Base-by-base conservation (phyloP, 2,797 vertebrate genomes). In the Sebastes goodei region DNA sequence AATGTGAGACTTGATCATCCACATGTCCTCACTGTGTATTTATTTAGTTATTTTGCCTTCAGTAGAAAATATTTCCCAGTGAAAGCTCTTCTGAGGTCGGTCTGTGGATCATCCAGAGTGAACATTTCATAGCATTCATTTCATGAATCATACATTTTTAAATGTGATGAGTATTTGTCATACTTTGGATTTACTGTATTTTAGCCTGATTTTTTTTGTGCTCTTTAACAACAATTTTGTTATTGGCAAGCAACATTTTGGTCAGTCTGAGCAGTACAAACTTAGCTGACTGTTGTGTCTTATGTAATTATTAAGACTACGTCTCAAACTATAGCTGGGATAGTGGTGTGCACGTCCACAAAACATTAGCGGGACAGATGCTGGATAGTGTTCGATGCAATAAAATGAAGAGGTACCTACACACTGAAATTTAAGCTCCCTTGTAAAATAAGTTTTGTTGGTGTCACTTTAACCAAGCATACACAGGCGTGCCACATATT, bases 401-500 rank as follows among this genome's bases (percentile, higher is more conserved):
- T 69, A n/a, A 74, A 64, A 72, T 11, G 4, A 3, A 71, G 9
- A 30, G 5, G 14, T 29, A 23, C 12, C 11, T 49, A 3, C 64
- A 29, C 17, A n/a, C 17, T 64, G 33, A 62, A 61, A 53, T 23
- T 7, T 17, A 65, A 56, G 4, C 21, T 56, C 2, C 55, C 61
- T 60, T 46, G 6, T 82, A 68, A 72, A 80, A 15, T 17, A 46
- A 33, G 17, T 52, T 75, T 52, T 63, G 66, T 52, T 80, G n/a
- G 10, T 25, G 32, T 71, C 1, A 9, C 63, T 78, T 27, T 57
- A 17, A 55, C 14, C 56, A 14, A 23, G 38, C 27, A 7, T 15
- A 70, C 27, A 21, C 5, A 56, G 7, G 5, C 1, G 11, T 60
- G 52, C 11, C 53, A 71, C 38, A 70, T 67, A 33, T 67, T 67